Percentiles rank a stretch among this genome's conserved stretches.
These are phyloP conservation scores for Columba guinea DNA, from an alignment of 2,797 vertebrate genomes.

Conservation along the genomic window DNA sequence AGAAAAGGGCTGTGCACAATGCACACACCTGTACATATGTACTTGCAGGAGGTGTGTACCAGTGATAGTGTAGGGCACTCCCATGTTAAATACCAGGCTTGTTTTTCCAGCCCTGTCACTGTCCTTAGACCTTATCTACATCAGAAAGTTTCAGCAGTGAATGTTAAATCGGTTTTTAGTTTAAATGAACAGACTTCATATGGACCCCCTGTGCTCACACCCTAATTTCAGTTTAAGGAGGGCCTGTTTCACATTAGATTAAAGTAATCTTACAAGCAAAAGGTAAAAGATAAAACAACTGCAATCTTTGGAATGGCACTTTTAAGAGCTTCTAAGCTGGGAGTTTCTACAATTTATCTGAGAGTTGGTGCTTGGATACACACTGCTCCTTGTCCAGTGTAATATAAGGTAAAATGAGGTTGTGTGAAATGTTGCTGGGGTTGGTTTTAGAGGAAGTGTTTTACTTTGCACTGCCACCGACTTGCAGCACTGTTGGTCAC, in stretches of 20 bases:
- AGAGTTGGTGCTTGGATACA: not conserved
- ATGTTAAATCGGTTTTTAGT: not conserved
- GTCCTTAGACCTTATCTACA: conserved; percentile 22
- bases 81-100: not conserved
- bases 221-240: not conserved
- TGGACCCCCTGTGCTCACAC: not conserved
- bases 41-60: not conserved
- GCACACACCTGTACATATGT: not conserved
- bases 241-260: not conserved
- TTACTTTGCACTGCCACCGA: not conserved
- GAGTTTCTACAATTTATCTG: not conserved
- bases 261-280: not conserved
- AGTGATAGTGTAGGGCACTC: not conserved
- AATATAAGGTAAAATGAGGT: not conserved
- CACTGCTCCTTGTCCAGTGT: not conserved
- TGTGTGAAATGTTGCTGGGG: not conserved
- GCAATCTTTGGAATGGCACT: not conserved
- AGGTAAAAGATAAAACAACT: not conserved
- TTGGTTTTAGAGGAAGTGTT: not conserved
- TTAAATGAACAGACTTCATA: not conserved
- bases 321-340: not conserved
- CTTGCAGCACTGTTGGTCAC: not conserved
- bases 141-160: not conserved
- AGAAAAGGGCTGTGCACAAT: not conserved
- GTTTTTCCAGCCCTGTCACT: conserved; percentile 30